These are phyloP conservation scores for Oceanites oceanicus DNA, from an alignment of 2,113 vertebrate genomes.

Conservation along the genomic window DNA sequence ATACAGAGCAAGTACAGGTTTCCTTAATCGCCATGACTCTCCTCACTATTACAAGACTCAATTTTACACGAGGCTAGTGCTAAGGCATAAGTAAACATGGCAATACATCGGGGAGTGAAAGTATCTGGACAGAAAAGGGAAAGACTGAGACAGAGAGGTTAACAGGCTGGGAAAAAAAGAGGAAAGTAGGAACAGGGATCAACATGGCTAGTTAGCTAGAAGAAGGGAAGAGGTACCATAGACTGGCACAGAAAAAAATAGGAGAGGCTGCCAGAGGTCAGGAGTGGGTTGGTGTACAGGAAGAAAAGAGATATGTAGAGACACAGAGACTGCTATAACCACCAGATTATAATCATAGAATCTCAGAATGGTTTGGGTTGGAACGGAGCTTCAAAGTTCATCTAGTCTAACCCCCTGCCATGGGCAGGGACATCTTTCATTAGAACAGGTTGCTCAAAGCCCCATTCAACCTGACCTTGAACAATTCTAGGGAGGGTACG, in stretches of 20 bases:
- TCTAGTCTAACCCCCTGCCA: background rate
- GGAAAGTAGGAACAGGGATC: background rate
- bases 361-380: background rate
- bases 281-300: background rate
- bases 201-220: background rate
- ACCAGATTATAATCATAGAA: background rate
- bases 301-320: background rate
- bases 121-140: background rate
- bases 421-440: background rate
- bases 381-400: background rate
- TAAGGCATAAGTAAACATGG: background rate
- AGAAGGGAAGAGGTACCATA: background rate
- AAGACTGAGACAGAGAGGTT: background rate
- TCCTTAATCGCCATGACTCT: rapidly evolving
- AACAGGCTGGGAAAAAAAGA: background rate
- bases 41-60: background rate
- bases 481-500: background rate
- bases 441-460: background rate
- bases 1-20: background rate
- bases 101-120: background rate
- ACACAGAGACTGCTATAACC: background rate
- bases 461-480: background rate
- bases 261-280: background rate
- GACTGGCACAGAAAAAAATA: background rate
- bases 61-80: background rate